A percentile compares a stretch with the other conserved stretches of the same genome.
Conservation (phyloP, 2,888 invertebrate genomes). For the Myathropa florea region DNA sequence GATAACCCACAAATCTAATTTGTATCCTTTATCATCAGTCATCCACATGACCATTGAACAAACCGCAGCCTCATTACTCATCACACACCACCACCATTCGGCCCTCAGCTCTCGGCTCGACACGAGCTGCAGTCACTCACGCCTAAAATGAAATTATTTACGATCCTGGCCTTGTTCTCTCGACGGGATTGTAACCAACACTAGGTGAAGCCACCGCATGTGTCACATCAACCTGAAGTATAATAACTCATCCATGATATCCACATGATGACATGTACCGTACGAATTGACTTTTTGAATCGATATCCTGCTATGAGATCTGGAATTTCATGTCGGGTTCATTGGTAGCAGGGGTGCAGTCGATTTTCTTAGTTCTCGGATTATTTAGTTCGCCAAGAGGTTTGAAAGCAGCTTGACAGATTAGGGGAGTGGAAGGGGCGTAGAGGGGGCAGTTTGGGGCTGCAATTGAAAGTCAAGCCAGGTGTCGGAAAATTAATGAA, state of each 20-base stretch:
- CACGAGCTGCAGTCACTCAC: background rate
- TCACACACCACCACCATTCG: background rate
- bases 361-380: background rate
- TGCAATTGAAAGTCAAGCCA: too few relatives aligned
- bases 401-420: too few relatives aligned
- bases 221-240: slow-evolving; percentile 47
- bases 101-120: background rate
- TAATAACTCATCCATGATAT: slow-evolving; percentile 56
- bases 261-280: slow-evolving; percentile 24
- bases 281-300: slow-evolving; percentile 30
- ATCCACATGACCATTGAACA: slow-evolving; percentile 50
- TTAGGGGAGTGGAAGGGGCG: too few relatives aligned
- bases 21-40: slow-evolving; percentile 57
- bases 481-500: too few relatives aligned
- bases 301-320: background rate
- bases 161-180: background rate
- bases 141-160: slow-evolving; percentile 49
- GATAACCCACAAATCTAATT: slow-evolving; percentile 59
- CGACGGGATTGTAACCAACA: background rate
- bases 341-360: background rate
- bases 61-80: slow-evolving; percentile 63
- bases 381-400: background rate
- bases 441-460: too few relatives aligned
- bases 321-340: background rate
- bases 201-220: slow-evolving; percentile 5